Base-by-base conservation (phyloP, 1,140 invertebrate genomes). In the Drosophila saltans region DNA sequence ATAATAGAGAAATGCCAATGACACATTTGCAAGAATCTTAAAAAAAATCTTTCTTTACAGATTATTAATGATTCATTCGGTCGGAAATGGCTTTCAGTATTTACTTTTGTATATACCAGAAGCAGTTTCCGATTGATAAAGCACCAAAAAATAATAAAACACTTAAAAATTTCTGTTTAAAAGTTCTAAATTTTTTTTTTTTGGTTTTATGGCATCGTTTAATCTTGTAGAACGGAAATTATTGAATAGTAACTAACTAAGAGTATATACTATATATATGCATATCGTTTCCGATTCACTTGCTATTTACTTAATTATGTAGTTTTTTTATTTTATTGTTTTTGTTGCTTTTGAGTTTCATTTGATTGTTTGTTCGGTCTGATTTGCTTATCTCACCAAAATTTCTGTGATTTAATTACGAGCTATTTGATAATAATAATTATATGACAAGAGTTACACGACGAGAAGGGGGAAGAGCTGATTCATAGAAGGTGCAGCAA, bases 371-470 rank as follows among this genome's bases (percentile, higher is more conserved):
- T 26, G 33, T 39, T 30, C 1, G 26, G 56, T 16, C 28, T 58
- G n/a, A 33, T 59, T 10, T 61, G 66, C 68, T 75, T 78, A 75
- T 75, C 75, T 75, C 63, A 30, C 33, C 60, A 56, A 75, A 36
- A 69, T 72, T 52, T 69, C 62, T 66, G 66, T 77, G 82, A 88
- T 88, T 86, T 86, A 86, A 86, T 86, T 82, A 80, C 56, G 75
- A 72, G 57, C 64, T 65, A 70, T 66, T 33, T 73, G 79, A 78
- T 74, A 43, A 48, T 4, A 48, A 24, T 45, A 41, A 41, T 26
- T 36, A 57, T 43, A 33, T 24, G 39, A 65, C 33, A 21, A 10
- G 48, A 52, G 26, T 24, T 26, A 59, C 55, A 58, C 60, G n/a
- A 43, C 9, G 16, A 48, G 21, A 8, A 8, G 45, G 28, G 16